A percentile compares a stretch with the other conserved stretches of the same genome.
These are phyloP conservation scores for Climacteris rufus DNA, from an alignment of 2,113 vertebrate species.

Conservation along the genomic window DNA sequence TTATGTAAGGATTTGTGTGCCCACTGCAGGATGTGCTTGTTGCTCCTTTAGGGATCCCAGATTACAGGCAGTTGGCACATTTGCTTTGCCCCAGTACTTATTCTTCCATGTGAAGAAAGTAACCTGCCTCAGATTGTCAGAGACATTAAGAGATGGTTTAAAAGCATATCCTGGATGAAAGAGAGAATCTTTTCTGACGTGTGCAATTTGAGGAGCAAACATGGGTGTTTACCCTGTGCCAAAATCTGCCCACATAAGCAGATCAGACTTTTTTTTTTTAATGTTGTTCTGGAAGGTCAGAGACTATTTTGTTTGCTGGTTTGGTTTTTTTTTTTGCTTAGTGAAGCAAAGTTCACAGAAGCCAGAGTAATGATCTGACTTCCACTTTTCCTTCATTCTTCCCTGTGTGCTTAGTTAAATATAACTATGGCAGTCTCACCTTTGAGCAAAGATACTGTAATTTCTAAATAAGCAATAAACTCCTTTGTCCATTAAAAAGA, in stretches of 20 bases:
- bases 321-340: not conserved
- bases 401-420: not conserved
- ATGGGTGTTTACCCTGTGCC: conserved; percentile 30
- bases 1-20: not conserved
- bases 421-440: not conserved
- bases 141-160: not conserved
- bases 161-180: not conserved
- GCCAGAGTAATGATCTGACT: not conserved
- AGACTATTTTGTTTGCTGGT: conserved; percentile 1
- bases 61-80: not conserved
- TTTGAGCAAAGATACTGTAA: not conserved
- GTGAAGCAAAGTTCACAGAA: conserved; percentile 39
- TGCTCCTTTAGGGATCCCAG: not conserved
- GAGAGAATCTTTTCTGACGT: not conserved
- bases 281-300: conserved; percentile 31
- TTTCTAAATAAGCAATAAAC: not conserved
- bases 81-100: not conserved
- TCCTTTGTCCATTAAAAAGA: not conserved
- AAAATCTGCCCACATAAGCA: conserved; percentile 53
- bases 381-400: conserved; percentile 4
- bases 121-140: not conserved
- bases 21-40: not conserved
- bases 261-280: not conserved
- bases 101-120: not conserved
- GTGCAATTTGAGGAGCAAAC: conserved; percentile 51